Base-by-base conservation (phyloP, 1,140 invertebrate species). In the Rhyzopertha dominica region DNA sequence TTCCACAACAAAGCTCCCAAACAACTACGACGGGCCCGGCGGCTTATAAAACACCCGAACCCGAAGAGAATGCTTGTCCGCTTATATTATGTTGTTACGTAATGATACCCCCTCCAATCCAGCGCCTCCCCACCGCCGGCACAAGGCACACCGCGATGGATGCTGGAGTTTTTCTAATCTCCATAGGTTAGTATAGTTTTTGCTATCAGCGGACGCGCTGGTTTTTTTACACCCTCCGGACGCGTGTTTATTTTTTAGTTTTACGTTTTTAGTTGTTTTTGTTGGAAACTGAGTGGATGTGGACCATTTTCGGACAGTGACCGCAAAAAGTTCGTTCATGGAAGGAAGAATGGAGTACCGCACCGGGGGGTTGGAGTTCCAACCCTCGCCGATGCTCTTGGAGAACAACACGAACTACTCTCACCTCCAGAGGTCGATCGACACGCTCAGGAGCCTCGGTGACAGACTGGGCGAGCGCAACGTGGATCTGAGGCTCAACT, bases 391-490 rank as follows among this genome's bases (percentile, higher is more conserved):
- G n/a, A 62, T 66, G 56, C 45, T 65, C 14, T 43, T 64, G 34
- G 64, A 66, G 28, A 65, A 62, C 40, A 51, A 59, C 41, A 47
- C 56, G 8, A 77, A 78, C 14, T 78, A 77, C 51, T 74, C 74
- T 13, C 77, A 80, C 55, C 78, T 81, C 50, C 79, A 82, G 61
- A 68, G 79, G 45, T 80, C 79, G 56, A 81, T 82, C 59, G 80
- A 82, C 54, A 79, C 80, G 56, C 60, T 82, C 42, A 66, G 80
- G 42, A 78, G 75, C 10, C 45, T 67, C 13, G 62, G 63, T 1
- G 63, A 64, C 45, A 53, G 65, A 5, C 43, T 65, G 5, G 59
- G 58, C 1, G 62, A 67, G 37, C 47, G 63, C 17, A 63, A 66
- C 38, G 61, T 66, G 8, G 62, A 65, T 37, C 43, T 65, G 1